These are phyloP conservation scores for Dryococelus australis DNA, from an alignment of 2,888 invertebrate species.

Conservation along the genomic window DNA sequence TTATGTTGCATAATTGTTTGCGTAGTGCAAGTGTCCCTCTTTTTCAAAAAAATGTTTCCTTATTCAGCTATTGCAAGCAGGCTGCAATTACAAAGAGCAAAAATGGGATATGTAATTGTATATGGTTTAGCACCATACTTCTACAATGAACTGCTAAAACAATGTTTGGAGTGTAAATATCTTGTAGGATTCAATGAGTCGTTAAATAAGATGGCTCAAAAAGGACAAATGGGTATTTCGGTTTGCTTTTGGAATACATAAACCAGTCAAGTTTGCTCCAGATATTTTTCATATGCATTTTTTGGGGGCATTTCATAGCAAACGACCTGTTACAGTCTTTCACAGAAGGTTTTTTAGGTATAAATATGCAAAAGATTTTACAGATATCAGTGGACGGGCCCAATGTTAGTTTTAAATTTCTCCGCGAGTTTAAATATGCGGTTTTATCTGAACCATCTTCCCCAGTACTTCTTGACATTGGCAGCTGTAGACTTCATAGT, in stretches of 20 bases:
- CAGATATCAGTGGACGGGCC: not conserved
- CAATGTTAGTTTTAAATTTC: not conserved
- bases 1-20: too few species aligned
- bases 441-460: not conserved
- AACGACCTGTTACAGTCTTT: not conserved
- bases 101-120: not conserved
- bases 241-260: not conserved
- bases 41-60: too few species aligned
- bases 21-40: too few species aligned
- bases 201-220: not conserved
- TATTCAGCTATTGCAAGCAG: too few species aligned
- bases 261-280: not conserved
- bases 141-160: not conserved
- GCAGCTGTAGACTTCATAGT: not conserved
- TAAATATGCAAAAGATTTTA: not conserved
- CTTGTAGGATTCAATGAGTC: not conserved
- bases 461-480: not conserved
- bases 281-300: not conserved
- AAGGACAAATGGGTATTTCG: not conserved
- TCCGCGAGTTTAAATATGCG: not conserved
- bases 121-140: not conserved
- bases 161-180: not conserved
- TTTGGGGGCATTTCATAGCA: not conserved
- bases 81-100: not conserved
- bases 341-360: not conserved